Evolutionary conservation across 1,140 invertebrate species (phyloP), one percentile per base, ranked within the genome.

Genomic region (Polypedilum vanderplanki): DNA sequence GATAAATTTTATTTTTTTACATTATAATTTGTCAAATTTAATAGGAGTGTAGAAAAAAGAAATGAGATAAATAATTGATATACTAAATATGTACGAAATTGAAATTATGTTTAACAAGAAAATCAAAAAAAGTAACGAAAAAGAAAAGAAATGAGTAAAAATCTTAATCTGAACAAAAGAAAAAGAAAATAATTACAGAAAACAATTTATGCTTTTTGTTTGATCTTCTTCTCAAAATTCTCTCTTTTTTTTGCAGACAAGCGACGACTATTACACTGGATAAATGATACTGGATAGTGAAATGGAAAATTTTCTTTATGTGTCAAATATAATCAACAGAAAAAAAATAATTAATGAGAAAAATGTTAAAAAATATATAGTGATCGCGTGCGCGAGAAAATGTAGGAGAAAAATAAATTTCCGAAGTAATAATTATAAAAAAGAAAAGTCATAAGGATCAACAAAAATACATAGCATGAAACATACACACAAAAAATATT

Each of bases 301-400:
- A n/a, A 5, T 70, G 65, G 65, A 70, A 70, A 70, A 70, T 70
- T 70, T 70, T 20, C 20, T 70, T 70, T 22, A 70, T 70, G 65
- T 70, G 65, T 70, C 20, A 70, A 20, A 70, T 70, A 18, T 70
- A 70, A 70, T 57, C 46, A 57, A 12, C 46, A 57, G 12, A 4
- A 57, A 57, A 57, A 15, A 57, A 57, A 57, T 57, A 15, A 57
- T 46, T 4, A 57, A 1, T 15, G 12, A 57, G 12, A n/a, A 57
- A n/a, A 57, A 12, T 57, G n/a, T 12, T 12, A 57, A 57, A 57
- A 57, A n/a, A n/a, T n/a, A 33, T 33, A 3, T 33, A 33, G 24
- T 33, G 24, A 33, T 33, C 24, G 24, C 24, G 24, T 33, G 24
- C 24, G 24, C 24, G 24, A 33, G 24, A 33, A 5, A 33, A 3